Evolutionary conservation across 1,140 invertebrate genomes (phyloP).

Genomic region (Procambarus virginalis): DNA sequence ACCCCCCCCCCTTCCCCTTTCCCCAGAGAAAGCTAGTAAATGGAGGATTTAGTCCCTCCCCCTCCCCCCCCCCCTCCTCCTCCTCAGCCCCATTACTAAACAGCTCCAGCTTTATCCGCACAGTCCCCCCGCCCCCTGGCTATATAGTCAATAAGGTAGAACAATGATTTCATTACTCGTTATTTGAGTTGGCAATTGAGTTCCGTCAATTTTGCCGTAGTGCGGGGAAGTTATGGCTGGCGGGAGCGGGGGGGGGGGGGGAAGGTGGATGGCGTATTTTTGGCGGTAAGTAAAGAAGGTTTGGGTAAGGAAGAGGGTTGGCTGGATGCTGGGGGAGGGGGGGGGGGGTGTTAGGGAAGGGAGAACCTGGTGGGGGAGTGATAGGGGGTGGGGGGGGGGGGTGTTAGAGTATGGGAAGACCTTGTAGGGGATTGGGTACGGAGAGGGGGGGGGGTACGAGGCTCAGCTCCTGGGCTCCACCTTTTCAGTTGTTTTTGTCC

Average conservation of each 20-base stretch:
- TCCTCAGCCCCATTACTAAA: slow-evolving; percentile 11
- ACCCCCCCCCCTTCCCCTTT: no score
- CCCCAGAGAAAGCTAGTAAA: no score
- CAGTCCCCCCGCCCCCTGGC: neutral
- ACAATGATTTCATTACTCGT: neutral
- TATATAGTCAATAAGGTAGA: slow-evolving; percentile 18
- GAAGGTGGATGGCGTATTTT: neutral
- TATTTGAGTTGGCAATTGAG: slow-evolving; percentile 38
- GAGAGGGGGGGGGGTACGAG: neutral
- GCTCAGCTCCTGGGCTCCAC: neutral
- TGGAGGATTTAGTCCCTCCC: no score
- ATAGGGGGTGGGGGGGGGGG: neutral
- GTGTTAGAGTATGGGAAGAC: neutral
- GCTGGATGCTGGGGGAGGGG: neutral
- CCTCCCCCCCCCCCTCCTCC: neutral
- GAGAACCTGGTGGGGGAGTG: neutral
- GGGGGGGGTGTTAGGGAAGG: neutral
- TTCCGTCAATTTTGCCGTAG: slow-evolving; percentile 24
- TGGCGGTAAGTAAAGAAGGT: neutral
- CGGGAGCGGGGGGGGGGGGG: no score
- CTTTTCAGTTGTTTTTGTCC: neutral
- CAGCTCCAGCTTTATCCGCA: neutral
- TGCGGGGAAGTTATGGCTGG: slow-evolving; percentile 4
- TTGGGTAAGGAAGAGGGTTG: neutral
- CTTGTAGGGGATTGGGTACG: neutral